Conservation (phyloP, 23 tunicate genomes). For the Halocynthia aurantium region DNA sequence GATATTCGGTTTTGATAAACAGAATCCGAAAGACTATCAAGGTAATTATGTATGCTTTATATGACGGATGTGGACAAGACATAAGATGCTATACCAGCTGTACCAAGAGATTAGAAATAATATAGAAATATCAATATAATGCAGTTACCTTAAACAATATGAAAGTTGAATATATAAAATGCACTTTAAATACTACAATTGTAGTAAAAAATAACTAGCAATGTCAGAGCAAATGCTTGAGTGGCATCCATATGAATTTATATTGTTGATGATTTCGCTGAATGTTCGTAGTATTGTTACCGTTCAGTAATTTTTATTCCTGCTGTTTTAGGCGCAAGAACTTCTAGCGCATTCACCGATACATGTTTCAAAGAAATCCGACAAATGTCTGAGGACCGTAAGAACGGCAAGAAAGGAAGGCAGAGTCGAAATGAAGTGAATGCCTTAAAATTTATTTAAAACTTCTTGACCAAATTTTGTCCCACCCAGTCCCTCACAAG, state of each 20-base stretch:
- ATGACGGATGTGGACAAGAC: too few species aligned
- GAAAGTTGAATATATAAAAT: too few species aligned
- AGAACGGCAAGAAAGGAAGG: conserved; percentile 47
- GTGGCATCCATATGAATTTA: too few species aligned
- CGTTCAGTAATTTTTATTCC: too few species aligned
- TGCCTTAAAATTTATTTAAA: conserved; percentile 2
- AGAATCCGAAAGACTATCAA: conserved; percentile 79
- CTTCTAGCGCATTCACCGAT: conserved; percentile 59
- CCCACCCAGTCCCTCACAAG: too few species aligned
- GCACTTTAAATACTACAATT: too few species aligned
- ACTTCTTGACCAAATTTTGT: not conserved
- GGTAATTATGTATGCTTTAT: conserved; percentile 31
- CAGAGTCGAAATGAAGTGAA: not conserved
- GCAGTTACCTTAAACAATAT: too few species aligned
- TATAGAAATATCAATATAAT: not conserved
- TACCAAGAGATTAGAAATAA: not conserved
- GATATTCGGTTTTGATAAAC: conserved; percentile 88
- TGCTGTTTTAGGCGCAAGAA: conserved; percentile 53
- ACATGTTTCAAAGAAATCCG: conserved; percentile 72
- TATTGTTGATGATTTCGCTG: too few species aligned
- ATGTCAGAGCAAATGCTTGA: too few species aligned
- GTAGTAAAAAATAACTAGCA: too few species aligned
- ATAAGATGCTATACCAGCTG: not conserved
- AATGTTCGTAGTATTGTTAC: too few species aligned
- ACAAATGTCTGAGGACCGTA: conserved; percentile 62